Evolutionary conservation across 2,797 vertebrate genomes (phyloP).

Genomic region (Gadopsis bispinosus): DNA sequence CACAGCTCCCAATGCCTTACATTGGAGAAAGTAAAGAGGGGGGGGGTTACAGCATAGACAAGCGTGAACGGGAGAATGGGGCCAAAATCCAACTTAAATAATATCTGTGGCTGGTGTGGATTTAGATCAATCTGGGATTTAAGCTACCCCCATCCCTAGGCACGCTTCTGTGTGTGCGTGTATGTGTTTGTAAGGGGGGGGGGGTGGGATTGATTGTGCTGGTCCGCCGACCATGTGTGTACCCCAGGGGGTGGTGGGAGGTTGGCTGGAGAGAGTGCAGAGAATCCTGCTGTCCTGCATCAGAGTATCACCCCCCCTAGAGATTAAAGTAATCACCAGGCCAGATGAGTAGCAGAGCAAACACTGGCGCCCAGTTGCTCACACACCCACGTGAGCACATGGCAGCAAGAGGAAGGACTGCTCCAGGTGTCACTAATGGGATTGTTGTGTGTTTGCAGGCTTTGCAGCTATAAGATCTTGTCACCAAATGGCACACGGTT

Average conservation of each 20-base stretch:
- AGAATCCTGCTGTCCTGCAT: constrained; percentile 73
- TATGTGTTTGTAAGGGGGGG: constrained; percentile 45
- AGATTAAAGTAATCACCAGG: constrained; percentile 85
- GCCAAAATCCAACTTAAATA: constrained; percentile 82
- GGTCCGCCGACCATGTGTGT: constrained; percentile 80
- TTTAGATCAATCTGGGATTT: constrained; percentile 88
- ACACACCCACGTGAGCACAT: constrained; percentile 68
- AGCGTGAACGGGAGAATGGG: constrained; percentile 62
- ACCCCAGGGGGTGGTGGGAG: constrained; percentile 79
- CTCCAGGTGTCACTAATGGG: constrained; percentile 82
- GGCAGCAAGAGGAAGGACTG: constrained; percentile 40
- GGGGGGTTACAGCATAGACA: constrained; percentile 50
- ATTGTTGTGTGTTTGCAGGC: constrained; percentile 71
- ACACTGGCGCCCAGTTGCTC: constrained; percentile 73
- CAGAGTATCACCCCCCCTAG: constrained; percentile 61
- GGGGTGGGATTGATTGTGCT: constrained; percentile 71
- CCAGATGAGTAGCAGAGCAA: constrained; percentile 80
- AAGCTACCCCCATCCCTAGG: constrained; percentile 69
- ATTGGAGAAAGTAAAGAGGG: constrained; percentile 67
- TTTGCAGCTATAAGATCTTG: constrained; percentile 57
- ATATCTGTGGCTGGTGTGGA: constrained; percentile 80
- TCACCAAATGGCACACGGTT: constrained; percentile 70
- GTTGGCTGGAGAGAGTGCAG: constrained; percentile 59
- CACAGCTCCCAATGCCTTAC: constrained; percentile 44
- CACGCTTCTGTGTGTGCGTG: constrained; percentile 68